Evolutionary conservation across 1,140 invertebrate genomes (phyloP).

Genomic region (Drosophila serrata): DNA sequence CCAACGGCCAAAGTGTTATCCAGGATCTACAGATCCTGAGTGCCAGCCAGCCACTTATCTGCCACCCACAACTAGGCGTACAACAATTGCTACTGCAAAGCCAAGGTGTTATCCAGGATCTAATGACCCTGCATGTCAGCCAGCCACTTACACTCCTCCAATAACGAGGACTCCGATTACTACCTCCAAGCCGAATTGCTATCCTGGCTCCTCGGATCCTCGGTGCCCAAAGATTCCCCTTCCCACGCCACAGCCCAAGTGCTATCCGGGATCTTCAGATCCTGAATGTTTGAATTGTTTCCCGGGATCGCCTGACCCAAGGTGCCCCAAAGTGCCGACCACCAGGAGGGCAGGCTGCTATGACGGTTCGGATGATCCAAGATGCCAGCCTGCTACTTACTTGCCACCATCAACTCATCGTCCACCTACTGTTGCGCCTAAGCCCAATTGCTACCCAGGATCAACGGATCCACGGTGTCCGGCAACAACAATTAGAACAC

Average conservation of each 20-base stretch:
- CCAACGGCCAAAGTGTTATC: conserved; percentile 25
- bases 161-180: conserved; percentile 26
- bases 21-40: conserved; percentile 8
- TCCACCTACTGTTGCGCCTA: background rate
- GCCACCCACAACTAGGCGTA: background rate
- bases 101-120: conserved; percentile 34
- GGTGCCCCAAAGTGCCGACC: background rate
- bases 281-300: background rate
- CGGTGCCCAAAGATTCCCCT: background rate
- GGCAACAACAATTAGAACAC: background rate
- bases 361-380: background rate
- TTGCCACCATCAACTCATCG: background rate
- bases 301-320: background rate
- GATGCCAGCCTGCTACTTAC: background rate
- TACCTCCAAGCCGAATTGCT: conserved; percentile 34
- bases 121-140: conserved; percentile 85
- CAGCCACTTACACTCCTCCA: conserved; percentile 15
- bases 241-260: background rate
- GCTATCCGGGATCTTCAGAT: background rate
- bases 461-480: background rate
- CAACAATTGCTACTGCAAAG: background rate
- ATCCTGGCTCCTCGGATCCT: conserved; percentile 32
- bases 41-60: background rate
- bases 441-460: background rate
- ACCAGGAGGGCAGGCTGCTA: background rate